These are phyloP conservation scores for Hydrocynus forskahlii DNA, from an alignment of 2,797 vertebrate species.

Conservation along the genomic window DNA sequence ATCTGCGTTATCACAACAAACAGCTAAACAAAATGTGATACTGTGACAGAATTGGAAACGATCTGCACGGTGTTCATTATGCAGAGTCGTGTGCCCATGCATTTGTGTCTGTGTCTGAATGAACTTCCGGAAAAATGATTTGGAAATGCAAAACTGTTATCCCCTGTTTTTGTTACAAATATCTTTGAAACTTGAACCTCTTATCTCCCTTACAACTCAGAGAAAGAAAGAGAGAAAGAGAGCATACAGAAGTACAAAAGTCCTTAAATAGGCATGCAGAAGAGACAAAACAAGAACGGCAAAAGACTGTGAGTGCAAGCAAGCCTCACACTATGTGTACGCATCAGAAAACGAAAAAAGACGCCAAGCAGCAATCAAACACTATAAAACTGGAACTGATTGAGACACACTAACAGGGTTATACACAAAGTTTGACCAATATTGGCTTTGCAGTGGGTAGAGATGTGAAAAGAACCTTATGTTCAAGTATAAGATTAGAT, in stretches of 20 bases:
- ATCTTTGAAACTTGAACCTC: conserved; percentile 45
- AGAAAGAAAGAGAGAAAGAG: neutral
- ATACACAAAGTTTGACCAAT: neutral
- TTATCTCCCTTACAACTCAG: conserved; percentile 27
- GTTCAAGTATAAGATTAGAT: too few relatives aligned
- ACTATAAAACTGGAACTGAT: conserved; percentile 3
- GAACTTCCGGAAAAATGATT: conserved; percentile 57
- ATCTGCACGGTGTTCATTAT: conserved; percentile 5
- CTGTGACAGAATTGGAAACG: conserved; percentile 11
- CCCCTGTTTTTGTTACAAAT: conserved; percentile 58
- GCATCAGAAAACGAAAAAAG: conserved; percentile 12
- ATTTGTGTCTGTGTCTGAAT: conserved; percentile 33
- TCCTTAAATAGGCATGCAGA: conserved; percentile 51
- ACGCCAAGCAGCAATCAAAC: neutral
- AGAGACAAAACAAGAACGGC: conserved; percentile 29
- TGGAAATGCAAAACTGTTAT: conserved; percentile 55
- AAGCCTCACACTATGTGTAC: neutral
- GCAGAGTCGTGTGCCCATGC: conserved; percentile 5
- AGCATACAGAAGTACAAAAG: conserved; percentile 26
- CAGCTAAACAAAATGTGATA: conserved; percentile 30
- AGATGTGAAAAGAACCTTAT: neutral
- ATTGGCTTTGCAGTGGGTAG: neutral
- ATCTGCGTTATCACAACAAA: conserved; percentile 32
- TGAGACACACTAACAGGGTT: neutral
- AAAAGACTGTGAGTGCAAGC: neutral